Percentiles rank a stretch among this genome's conserved stretches.
Conservation (phyloP, 2,888 invertebrate species). For the Eutolmus rufibarbis region DNA sequence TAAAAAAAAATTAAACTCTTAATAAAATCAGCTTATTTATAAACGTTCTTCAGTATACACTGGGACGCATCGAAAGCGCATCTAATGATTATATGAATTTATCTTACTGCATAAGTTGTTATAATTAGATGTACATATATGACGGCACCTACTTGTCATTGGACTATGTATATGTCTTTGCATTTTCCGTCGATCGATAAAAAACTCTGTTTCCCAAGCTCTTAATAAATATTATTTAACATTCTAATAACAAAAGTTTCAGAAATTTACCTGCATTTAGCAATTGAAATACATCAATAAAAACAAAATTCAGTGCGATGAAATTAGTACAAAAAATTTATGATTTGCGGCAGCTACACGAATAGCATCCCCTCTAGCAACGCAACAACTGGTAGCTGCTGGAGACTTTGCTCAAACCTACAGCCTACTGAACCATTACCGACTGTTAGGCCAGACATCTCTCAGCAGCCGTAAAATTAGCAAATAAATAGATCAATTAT, state of each 20-base stretch:
- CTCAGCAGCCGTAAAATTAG: conserved; percentile 50
- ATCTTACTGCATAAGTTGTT: too few species aligned
- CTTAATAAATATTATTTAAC: not conserved
- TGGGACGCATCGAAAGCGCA: too few species aligned
- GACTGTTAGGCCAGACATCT: conserved; percentile 39
- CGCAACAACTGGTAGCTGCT: not conserved
- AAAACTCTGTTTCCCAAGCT: not conserved
- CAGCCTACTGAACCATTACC: not conserved
- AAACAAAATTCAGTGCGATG: not conserved
- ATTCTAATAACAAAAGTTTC: not conserved
- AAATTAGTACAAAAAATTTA: not conserved
- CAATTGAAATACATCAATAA: not conserved
- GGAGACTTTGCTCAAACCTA: not conserved
- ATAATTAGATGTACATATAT: too few species aligned
- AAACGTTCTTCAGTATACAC: too few species aligned
- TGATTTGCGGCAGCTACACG: not conserved
- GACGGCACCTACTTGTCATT: too few species aligned
- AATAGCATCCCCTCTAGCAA: not conserved
- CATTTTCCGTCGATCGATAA: not conserved
- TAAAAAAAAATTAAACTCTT: too few species aligned
- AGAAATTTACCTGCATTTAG: not conserved
- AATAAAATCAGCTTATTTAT: too few species aligned
- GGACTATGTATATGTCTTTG: not conserved
- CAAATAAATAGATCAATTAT: conserved; percentile 52
- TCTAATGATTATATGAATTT: too few species aligned